These are phyloP conservation scores for Marisa cornuarietis DNA, from an alignment of 1,140 invertebrate genomes.

Conservation along the genomic window DNA sequence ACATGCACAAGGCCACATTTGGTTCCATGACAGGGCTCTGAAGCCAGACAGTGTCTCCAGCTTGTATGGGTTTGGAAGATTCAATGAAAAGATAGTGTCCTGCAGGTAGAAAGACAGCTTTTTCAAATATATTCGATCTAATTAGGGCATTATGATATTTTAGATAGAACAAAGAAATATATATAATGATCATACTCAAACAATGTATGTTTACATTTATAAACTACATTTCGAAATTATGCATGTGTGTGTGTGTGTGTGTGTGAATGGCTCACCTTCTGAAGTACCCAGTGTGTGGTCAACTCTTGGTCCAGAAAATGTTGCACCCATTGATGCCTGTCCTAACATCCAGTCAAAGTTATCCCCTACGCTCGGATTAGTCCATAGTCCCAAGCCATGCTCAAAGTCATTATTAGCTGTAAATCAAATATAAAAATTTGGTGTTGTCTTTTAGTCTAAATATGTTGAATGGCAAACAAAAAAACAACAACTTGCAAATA, in stretches of 20 bases:
- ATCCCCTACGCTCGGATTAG: constrained; percentile 44
- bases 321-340: constrained; percentile 36
- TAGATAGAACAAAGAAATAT: no score
- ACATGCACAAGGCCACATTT: constrained; percentile 24
- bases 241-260: background rate
- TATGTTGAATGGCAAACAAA: no score
- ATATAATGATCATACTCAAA: no score
- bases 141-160: no score
- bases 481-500: no score
- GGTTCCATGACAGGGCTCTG: constrained; percentile 44
- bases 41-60: constrained; percentile 49
- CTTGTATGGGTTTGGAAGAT: constrained; percentile 29
- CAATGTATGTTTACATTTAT: no score
- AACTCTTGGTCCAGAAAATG: constrained; percentile 49
- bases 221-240: no score
- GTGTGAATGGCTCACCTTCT: constrained; percentile 17
- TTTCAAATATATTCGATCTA: no score
- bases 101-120: constrained; percentile 13
- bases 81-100: constrained; percentile 55
- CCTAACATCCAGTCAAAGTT: constrained; percentile 61
- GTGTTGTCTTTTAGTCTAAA: background rate
- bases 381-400: constrained; percentile 48
- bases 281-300: constrained; percentile 51
- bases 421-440: constrained; percentile 1
- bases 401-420: constrained; percentile 55